Evolutionary conservation across 1,140 invertebrate genomes (phyloP).

Genomic region (Prorops nasuta): DNA sequence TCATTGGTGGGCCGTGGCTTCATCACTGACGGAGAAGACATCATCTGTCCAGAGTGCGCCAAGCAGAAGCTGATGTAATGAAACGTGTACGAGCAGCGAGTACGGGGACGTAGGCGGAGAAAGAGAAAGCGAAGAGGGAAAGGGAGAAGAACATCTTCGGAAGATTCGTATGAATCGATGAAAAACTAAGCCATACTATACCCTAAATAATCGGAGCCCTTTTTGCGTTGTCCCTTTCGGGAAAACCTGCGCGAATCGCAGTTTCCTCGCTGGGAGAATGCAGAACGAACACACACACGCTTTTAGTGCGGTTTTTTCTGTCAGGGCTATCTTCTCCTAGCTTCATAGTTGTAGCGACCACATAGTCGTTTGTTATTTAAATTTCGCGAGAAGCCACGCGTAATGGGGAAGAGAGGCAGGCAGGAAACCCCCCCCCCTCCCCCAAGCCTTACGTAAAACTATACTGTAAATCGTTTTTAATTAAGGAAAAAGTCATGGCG

Average conservation of each 20-base stretch:
- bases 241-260: too few species aligned
- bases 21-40: slow-evolving; percentile 95
- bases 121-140: not conserved
- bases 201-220: too few species aligned
- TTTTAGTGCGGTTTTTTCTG: too few species aligned
- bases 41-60: slow-evolving; percentile 98
- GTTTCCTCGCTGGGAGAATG: slow-evolving; percentile 1
- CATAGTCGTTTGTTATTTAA: slow-evolving; percentile 21
- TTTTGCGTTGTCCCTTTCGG: too few species aligned
- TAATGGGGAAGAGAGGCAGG: too few species aligned
- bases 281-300: slow-evolving; percentile 7
- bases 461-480: not conserved
- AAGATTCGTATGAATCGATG: too few species aligned
- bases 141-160: too few species aligned
- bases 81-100: too few species aligned
- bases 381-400: too few species aligned
- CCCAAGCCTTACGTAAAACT: not conserved
- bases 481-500: slow-evolving; percentile 13
- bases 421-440: too few species aligned
- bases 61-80: slow-evolving; percentile 89
- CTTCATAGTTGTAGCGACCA: slow-evolving; percentile 22
- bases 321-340: slow-evolving; percentile 19
- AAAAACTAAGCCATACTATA: too few species aligned
- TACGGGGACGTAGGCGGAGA: slow-evolving; percentile 16
- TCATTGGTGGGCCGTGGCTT: slow-evolving; percentile 97